A percentile compares a stretch with the other conserved stretches of the same genome.
phyloP scores from a whole-genome alignment of 2,888 invertebrate genomes.

The Drepana falcataria region DNA sequence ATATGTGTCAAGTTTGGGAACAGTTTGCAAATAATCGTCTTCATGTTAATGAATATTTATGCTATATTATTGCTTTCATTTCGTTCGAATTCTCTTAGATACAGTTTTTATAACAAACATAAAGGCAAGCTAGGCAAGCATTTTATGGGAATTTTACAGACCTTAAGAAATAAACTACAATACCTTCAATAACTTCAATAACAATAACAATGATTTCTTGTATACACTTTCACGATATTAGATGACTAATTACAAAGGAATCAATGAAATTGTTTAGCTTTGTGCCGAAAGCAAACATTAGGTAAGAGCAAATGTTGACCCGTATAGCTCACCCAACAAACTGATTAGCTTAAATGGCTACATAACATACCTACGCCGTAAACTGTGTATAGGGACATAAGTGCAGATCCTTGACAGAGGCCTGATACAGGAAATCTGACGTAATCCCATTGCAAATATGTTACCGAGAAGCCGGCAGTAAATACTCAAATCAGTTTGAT shows the following conservation, averaged over 20 bases:
- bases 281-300: not conserved
- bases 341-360: constrained; percentile 1
- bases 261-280: not conserved
- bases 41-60: not conserved
- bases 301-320: not conserved
- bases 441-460: constrained; percentile 36
- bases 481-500: constrained; percentile 70
- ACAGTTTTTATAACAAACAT: too few species aligned
- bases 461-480: constrained; percentile 37
- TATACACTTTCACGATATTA: too few species aligned
- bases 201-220: too few species aligned
- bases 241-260: not conserved
- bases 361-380: not conserved
- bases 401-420: constrained; percentile 1
- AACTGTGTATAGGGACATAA: constrained; percentile 3
- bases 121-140: too few species aligned
- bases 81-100: not conserved
- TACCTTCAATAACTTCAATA: too few species aligned
- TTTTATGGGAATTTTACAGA: too few species aligned
- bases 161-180: too few species aligned
- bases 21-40: constrained; percentile 10
- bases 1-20: constrained; percentile 13
- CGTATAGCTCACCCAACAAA: not conserved
- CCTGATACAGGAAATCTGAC: constrained; percentile 16
- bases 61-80: not conserved